Evolutionary conservation across 2,888 invertebrate genomes (phyloP).

Genomic region (Papilio protenor): DNA sequence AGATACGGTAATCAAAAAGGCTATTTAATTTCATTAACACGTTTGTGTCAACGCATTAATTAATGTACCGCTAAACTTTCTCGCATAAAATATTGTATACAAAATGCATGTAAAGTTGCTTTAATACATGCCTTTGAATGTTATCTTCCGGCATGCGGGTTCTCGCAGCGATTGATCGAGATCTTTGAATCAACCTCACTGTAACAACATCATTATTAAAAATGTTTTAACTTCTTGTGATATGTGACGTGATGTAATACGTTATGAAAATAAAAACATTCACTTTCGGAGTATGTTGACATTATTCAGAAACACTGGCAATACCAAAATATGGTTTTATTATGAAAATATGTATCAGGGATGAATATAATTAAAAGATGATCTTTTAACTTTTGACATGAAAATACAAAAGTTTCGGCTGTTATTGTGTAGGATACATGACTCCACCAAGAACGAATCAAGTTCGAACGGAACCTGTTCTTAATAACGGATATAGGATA

Average conservation of each 20-base stretch:
- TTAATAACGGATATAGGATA: constrained; percentile 9
- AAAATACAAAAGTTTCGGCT: background rate
- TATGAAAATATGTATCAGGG: constrained; percentile 7
- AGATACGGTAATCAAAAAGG: background rate
- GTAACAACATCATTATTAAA: constrained; percentile 24
- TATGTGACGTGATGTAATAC: constrained; percentile 1
- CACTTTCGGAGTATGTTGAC: constrained; percentile 9
- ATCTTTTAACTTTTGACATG: constrained; percentile 1
- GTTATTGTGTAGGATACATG: background rate
- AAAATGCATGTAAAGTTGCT: background rate
- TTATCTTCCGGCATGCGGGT: constrained; percentile 18
- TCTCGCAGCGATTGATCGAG: constrained; percentile 8
- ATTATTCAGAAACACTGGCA: constrained; percentile 13
- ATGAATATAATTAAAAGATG: background rate
- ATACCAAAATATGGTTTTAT: constrained; percentile 6
- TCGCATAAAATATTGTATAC: constrained; percentile 15
- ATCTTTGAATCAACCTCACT: background rate
- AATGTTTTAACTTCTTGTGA: constrained; percentile 22
- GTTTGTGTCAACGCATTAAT: background rate
- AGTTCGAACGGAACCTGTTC: constrained; percentile 8
- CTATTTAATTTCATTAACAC: constrained; percentile 4
- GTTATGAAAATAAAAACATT: constrained; percentile 20
- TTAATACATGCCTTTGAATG: constrained; percentile 10
- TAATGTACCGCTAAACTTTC: background rate
- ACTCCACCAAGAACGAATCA: background rate